Conservation (phyloP, 2,797 vertebrate species). For the Notamacropus eugenii region DNA sequence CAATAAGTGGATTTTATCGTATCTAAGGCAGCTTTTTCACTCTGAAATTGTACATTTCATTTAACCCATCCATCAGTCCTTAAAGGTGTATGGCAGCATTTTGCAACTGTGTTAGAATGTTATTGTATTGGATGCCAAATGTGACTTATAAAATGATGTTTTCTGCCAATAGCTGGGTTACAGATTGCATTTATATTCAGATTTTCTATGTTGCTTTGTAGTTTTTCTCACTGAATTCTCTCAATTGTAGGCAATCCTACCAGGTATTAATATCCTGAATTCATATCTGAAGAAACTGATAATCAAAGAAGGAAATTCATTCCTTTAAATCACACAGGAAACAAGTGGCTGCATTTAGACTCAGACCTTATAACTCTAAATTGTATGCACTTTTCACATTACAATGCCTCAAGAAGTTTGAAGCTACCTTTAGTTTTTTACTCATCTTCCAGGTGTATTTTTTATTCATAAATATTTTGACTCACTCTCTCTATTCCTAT, state of each 20-base stretch:
- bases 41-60: slow-evolving; percentile 31
- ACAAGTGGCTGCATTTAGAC: background rate
- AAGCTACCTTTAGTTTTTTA: background rate
- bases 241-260: background rate
- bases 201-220: background rate
- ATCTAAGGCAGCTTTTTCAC: background rate
- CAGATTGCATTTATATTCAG: background rate
- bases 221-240: background rate
- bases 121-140: background rate
- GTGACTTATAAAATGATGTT: background rate
- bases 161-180: background rate
- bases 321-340: background rate
- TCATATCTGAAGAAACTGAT: background rate
- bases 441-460: background rate
- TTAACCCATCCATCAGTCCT: slow-evolving; percentile 8
- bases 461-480: background rate
- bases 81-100: background rate
- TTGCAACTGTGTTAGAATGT: background rate
- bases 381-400: background rate
- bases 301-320: background rate
- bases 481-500: background rate
- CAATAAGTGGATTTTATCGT: background rate
- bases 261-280: background rate
- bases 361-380: background rate
- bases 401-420: background rate